Evolutionary conservation across 2,113 vertebrate genomes (phyloP).

Genomic region (Notarius lentiginosus): DNA sequence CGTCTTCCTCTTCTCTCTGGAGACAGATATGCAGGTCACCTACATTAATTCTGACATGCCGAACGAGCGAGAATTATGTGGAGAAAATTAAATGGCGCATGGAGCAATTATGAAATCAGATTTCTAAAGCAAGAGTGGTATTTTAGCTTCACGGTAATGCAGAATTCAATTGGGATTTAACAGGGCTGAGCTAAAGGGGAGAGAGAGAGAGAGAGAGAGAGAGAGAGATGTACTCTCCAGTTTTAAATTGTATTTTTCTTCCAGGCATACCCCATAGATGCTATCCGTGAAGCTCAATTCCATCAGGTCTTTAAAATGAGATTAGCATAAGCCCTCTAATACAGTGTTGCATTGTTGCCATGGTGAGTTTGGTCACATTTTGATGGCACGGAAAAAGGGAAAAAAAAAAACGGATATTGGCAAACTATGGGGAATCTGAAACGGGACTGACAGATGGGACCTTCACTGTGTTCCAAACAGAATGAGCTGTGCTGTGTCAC

Average conservation of each 20-base stretch:
- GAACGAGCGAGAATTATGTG: slow-evolving; percentile 38
- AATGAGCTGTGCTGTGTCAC: slow-evolving; percentile 48
- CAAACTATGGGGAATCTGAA: slow-evolving; percentile 39
- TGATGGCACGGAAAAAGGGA: slow-evolving; percentile 20
- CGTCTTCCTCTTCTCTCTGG: slow-evolving; percentile 14
- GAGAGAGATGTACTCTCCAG: slow-evolving; percentile 3
- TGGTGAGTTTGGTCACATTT: slow-evolving; percentile 43
- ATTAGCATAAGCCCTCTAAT: slow-evolving; percentile 43
- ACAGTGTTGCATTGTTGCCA: slow-evolving; percentile 40
- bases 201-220: neutral
- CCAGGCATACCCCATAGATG: slow-evolving; percentile 11
- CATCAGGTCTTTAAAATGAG: slow-evolving; percentile 33
- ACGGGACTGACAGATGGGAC: slow-evolving; percentile 53
- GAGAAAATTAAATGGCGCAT: slow-evolving; percentile 45
- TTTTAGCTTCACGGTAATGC: slow-evolving; percentile 41
- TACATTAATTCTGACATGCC: slow-evolving; percentile 47
- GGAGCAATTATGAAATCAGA: slow-evolving; percentile 50
- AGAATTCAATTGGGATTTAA: slow-evolving; percentile 45
- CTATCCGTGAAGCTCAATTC: slow-evolving; percentile 33
- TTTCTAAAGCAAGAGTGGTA: slow-evolving; percentile 48
- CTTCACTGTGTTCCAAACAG: slow-evolving; percentile 42
- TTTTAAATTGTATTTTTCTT: slow-evolving; percentile 45
- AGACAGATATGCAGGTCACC: slow-evolving; percentile 46
- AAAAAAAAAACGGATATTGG: slow-evolving; percentile 39
- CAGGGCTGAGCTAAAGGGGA: slow-evolving; percentile 7